Evolutionary conservation across 2,797 vertebrate species (phyloP), one percentile per base, ranked within the genome.

Genomic region (Fratercula arctica): DNA sequence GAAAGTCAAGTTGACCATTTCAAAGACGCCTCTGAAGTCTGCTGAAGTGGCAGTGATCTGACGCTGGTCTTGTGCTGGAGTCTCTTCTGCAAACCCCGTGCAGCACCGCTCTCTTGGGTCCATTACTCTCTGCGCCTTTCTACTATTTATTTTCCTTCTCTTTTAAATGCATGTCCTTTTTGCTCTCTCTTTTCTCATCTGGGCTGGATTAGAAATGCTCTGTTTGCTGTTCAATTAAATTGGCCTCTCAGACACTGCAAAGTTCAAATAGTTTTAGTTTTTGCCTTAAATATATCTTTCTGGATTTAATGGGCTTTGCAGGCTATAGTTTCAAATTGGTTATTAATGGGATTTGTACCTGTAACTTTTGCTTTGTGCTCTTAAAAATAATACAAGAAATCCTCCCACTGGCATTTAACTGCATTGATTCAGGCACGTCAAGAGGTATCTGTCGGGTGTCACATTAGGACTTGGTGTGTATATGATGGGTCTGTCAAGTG

Each of bases 151-250:
- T 77, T 45, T 41, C 66, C 74, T 72, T 37, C 48, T 86, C 66
- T 33, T 83, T 39, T 25, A 6, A 19, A 70, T 21, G 25, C 10
- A 14, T 43, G 21, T 63, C 35, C 76, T 83, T 82, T 41, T 69
- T n/a, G 39, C 64, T 76, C 83, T 45, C 73, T n/a, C 80, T 43
- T 29, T 41, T 37, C 89, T 85, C 84, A 4, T 29, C 81, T 7
- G 35, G 69, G 61, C 70, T 73, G 96, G 95, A 93, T 97, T 90
- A 95, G 95, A 39, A 87, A 90, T 79, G 93, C 95, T 96, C 94
- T 66, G 95, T 85, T 95, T 94, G 94, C 89, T 53, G 24, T 87
- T 75, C 94, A 54, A 50, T 92, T 85, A 88, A 26, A 83, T 90
- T 25, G 24, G 82, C 83, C 90, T 84, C 64, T 37, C 84, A 66